Conservation (phyloP, 1,140 invertebrate genomes). For the Eupeodes corollae region DNA sequence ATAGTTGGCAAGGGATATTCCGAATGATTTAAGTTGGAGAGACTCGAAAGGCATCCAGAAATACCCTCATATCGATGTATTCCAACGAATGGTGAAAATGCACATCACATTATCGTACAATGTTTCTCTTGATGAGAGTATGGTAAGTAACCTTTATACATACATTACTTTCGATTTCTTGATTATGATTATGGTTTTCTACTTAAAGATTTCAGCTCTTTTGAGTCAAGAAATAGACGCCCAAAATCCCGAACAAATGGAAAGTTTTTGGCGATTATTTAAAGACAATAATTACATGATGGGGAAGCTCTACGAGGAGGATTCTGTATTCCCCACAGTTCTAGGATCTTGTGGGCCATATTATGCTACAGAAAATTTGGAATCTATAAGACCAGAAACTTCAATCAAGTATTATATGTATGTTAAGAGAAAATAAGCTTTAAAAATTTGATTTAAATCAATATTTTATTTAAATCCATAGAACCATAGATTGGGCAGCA, state of each 20-base stretch:
- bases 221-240: constrained; percentile 32
- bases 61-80: constrained; percentile 31
- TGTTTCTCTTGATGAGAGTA: constrained; percentile 33
- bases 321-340: constrained; percentile 27
- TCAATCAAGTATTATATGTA: constrained; percentile 29
- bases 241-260: constrained; percentile 29
- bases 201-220: constrained; percentile 20
- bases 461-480: background rate
- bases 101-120: constrained; percentile 32
- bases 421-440: constrained; percentile 1
- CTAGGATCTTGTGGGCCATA: constrained; percentile 30
- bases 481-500: constrained; percentile 25
- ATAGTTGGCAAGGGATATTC: constrained; percentile 24
- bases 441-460: background rate
- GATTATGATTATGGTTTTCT: background rate
- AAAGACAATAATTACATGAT: constrained; percentile 36
- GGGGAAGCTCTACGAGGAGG: constrained; percentile 33
- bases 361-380: constrained; percentile 26
- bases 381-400: constrained; percentile 24
- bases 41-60: constrained; percentile 20
- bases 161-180: background rate
- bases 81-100: constrained; percentile 30
- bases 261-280: constrained; percentile 30
- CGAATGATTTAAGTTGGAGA: constrained; percentile 27
- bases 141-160: too few species aligned